These are phyloP conservation scores for Engraulis encrasicolus DNA, from an alignment of 2,113 vertebrate genomes.

Conservation along the genomic window DNA sequence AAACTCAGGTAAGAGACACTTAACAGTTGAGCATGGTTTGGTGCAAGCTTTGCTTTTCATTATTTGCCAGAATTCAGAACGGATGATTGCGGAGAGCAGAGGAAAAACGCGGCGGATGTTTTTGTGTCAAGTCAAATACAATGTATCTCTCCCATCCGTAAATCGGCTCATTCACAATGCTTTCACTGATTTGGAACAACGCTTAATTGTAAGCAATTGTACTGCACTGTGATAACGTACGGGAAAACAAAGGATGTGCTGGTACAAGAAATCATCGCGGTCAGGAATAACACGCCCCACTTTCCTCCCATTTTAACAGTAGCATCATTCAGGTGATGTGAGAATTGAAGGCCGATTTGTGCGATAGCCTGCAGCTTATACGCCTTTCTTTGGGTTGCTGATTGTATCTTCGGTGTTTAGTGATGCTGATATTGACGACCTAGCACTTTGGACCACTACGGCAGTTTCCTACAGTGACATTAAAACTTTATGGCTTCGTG, in stretches of 20 bases:
- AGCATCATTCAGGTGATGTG: constrained; percentile 18
- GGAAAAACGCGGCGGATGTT: background rate
- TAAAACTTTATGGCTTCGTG: constrained; percentile 4
- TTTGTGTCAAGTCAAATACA: background rate
- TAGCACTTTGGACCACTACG: background rate
- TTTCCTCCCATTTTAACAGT: constrained; percentile 20
- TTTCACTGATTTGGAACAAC: background rate
- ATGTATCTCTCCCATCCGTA: background rate
- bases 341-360: constrained; percentile 9
- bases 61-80: background rate
- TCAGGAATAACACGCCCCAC: constrained; percentile 19
- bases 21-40: background rate
- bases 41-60: background rate
- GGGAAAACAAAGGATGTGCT: constrained; percentile 12
- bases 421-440: background rate
- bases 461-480: background rate
- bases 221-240: background rate
- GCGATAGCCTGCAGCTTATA: background rate
- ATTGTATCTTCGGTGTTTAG: background rate
- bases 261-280: constrained; percentile 14
- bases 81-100: background rate
- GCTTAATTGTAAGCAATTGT: background rate
- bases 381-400: background rate
- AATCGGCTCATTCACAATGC: background rate
- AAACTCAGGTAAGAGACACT: constrained; percentile 61